A percentile compares a stretch with the other conserved stretches of the same genome.
Conservation (phyloP, 2,113 vertebrate species). For the Thamnaconus septentrionalis region DNA sequence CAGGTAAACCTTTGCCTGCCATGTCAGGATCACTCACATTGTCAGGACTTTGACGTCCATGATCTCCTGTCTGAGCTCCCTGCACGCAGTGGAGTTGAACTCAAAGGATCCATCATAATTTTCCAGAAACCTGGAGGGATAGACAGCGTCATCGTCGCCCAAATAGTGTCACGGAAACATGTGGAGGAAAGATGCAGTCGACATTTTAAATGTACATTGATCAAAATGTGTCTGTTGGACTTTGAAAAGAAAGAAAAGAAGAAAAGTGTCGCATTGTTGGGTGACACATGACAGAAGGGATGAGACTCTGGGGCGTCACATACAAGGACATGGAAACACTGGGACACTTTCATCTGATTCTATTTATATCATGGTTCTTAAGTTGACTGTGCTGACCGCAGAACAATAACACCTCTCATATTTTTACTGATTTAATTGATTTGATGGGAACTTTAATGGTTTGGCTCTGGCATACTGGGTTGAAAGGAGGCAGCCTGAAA, state of each 20-base stretch:
- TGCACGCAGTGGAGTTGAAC: constrained; percentile 93
- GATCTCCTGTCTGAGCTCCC: constrained; percentile 92
- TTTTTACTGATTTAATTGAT: constrained; percentile 14
- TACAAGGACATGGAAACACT: constrained; percentile 23
- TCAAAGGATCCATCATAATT: constrained; percentile 88
- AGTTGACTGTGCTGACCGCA: neutral
- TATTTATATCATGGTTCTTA: constrained; percentile 54
- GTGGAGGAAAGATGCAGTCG: constrained; percentile 1
- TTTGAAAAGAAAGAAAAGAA: constrained; percentile 41
- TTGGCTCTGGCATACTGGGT: neutral
- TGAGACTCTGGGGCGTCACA: constrained; percentile 42
- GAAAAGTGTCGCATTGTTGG: constrained; percentile 38
- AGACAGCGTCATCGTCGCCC: constrained; percentile 65
- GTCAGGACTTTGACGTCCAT: constrained; percentile 93
- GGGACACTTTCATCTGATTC: constrained; percentile 66
- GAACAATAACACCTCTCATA: constrained; percentile 27
- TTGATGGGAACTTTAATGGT: constrained; percentile 21
- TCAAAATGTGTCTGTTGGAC: constrained; percentile 23
- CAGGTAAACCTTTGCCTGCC: neutral
- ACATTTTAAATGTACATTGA: neutral
- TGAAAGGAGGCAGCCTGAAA: no score
- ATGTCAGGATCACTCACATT: constrained; percentile 84
- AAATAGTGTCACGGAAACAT: constrained; percentile 11
- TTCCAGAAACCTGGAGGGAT: constrained; percentile 89
- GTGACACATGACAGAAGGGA: constrained; percentile 60